phyloP scores from a whole-genome alignment of 2,797 vertebrate genomes.

The Huso huso region DNA sequence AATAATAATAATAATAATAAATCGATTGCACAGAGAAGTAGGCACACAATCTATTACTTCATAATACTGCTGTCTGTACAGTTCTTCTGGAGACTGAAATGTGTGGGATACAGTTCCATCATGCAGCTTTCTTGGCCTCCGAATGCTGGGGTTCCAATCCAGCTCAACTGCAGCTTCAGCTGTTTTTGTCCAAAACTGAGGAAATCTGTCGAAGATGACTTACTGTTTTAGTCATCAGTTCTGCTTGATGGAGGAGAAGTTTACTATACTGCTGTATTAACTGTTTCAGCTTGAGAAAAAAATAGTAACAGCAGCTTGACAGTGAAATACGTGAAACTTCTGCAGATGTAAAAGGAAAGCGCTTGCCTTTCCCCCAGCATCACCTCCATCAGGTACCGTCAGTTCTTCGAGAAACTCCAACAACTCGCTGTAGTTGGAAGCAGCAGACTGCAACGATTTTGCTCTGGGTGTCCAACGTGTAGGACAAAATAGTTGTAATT shows the following conservation, averaged over 20 bases:
- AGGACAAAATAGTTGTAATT: too few relatives aligned
- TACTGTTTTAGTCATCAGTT: background rate
- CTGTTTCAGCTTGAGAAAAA: background rate
- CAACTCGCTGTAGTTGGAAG: background rate
- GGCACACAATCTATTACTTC: too few relatives aligned
- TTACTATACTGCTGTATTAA: background rate
- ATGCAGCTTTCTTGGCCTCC: background rate
- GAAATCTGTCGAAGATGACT: background rate
- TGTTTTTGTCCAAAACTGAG: background rate
- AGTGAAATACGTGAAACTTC: background rate
- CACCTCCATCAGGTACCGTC: background rate
- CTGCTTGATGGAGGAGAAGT: background rate
- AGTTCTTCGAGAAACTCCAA: background rate
- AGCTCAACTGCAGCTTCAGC: background rate
- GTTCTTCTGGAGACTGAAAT: background rate
- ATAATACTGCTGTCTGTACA: background rate
- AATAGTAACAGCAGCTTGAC: background rate
- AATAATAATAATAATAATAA: too few relatives aligned
- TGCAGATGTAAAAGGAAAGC: background rate
- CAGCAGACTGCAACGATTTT: background rate
- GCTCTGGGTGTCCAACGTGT: background rate
- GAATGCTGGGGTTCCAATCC: background rate
- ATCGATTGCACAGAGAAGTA: too few relatives aligned
- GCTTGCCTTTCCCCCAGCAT: background rate
- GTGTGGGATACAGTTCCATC: background rate